A percentile compares a stretch with the other conserved stretches of the same genome.
Evolutionary conservation across 2,113 vertebrate genomes (phyloP).

Genomic region (Gasterosteus nipponicus): DNA sequence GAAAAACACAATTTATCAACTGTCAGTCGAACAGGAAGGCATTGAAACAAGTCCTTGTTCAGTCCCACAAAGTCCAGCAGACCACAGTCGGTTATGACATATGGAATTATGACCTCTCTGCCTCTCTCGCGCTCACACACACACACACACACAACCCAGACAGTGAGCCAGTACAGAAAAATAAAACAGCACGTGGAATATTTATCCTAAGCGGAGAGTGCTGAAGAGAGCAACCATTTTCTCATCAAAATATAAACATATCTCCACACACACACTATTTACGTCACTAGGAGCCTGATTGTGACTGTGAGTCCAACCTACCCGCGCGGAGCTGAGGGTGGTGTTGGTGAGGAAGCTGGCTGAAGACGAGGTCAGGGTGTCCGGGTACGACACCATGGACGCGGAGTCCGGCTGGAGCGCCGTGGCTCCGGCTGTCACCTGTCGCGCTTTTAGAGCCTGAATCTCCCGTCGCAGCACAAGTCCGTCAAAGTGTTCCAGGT

Average conservation of each 20-base stretch:
- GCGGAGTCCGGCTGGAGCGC: constrained; percentile 78
- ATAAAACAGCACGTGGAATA: neutral
- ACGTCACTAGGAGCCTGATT: neutral
- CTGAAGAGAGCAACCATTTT: neutral
- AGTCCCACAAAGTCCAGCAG: constrained; percentile 16
- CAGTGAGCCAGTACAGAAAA: neutral
- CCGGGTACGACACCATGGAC: constrained; percentile 91
- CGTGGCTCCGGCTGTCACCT: constrained; percentile 77
- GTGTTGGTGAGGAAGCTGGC: constrained; percentile 95
- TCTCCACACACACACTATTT: neutral
- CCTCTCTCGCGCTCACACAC: neutral
- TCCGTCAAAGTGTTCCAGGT: constrained; percentile 92
- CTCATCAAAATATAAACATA: neutral
- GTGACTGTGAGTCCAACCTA: constrained; percentile 63
- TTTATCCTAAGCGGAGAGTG: neutral
- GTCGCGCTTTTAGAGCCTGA: constrained; percentile 92
- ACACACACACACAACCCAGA: constrained; percentile 2
- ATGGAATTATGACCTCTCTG: constrained; percentile 22
- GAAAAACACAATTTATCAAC: constrained; percentile 46
- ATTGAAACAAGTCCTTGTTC: constrained; percentile 16
- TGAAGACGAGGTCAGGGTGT: constrained; percentile 88
- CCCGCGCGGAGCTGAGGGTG: constrained; percentile 95
- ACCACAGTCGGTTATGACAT: constrained; percentile 8
- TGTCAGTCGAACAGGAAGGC: neutral
- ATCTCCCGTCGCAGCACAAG: constrained; percentile 94